Base-by-base conservation (phyloP, 2,888 invertebrate genomes). In the Megamerina dolium region DNA sequence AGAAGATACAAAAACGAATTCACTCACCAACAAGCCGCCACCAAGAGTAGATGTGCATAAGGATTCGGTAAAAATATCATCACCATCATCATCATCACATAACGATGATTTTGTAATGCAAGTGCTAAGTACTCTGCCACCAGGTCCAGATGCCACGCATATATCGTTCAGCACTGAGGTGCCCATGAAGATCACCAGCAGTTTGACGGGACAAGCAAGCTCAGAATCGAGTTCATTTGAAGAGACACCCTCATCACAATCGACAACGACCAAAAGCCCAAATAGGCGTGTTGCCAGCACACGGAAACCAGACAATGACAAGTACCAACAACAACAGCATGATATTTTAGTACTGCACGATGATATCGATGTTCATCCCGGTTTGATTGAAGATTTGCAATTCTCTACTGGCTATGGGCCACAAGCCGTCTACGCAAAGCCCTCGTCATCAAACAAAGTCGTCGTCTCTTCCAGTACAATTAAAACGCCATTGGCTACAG, bases 291-390 rank as follows among this genome's bases (percentile, higher is more conserved):
- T 31, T 18, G 33, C 16, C 26, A 19, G n/a, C 14, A 50, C 33
- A 3, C 36, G 3, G 23, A 41, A 5, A 31, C 33, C 13, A 36
- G 23, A 26, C 31, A 12, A 37, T 26, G 12, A 33, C 34, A 30
- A 29, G 8, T 13, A 34, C 20, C 26, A 41, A 34, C 45, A 43
- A 4, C 40, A 43, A 30, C 37, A 33, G 18, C 41, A 41, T 4
- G 20, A 29, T 19, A 31, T 19, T 10, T 23, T 23, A 23, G 10
- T 8, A 8, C 37, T 10, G 9, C 74, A 74, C 45, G 75, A 77
- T 48, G 74, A 68, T 41, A 73, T 69, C 6, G 77, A 79, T 37
- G 75, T 78, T 6, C 78, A 80, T 55, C 76, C 75, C 3, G 72
- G 75, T 1, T 60, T 84, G 1, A 65, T 81, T 3, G 77, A 81